A percentile compares a stretch with the other conserved stretches of the same genome.
These are phyloP conservation scores for Acyrthosiphon pisum DNA, from an alignment of 1,140 invertebrate species.

Conservation along the genomic window DNA sequence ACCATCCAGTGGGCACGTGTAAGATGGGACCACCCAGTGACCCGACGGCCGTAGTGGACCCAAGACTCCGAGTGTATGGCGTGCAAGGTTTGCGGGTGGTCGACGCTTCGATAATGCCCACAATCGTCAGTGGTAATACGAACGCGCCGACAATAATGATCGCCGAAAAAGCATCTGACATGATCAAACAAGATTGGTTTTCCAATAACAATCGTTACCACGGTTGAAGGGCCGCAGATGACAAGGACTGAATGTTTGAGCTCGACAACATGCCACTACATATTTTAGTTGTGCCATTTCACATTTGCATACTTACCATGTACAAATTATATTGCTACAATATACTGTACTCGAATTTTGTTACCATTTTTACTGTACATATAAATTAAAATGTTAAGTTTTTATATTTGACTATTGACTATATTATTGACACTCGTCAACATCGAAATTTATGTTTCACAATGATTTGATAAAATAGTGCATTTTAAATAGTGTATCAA, in stretches of 20 bases:
- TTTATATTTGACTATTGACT: background rate
- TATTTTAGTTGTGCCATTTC: slow-evolving; percentile 17
- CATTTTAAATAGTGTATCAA: background rate
- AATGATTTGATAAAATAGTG: background rate
- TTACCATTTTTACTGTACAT: slow-evolving; percentile 30
- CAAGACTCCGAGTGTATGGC: slow-evolving; percentile 78
- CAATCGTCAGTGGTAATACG: slow-evolving; percentile 80
- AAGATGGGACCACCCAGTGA: slow-evolving; percentile 85
- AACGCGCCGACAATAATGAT: slow-evolving; percentile 89
- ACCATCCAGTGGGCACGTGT: slow-evolving; percentile 80
- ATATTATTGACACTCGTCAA: background rate
- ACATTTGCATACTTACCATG: background rate
- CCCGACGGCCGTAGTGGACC: slow-evolving; percentile 80
- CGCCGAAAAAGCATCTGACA: slow-evolving; percentile 82
- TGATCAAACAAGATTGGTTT: slow-evolving; percentile 80
- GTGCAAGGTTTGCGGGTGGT: slow-evolving; percentile 80
- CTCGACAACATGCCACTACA: background rate
- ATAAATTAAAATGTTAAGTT: background rate
- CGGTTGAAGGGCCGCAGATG: background rate
- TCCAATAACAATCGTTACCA: slow-evolving; percentile 21
- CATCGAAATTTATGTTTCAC: too few species aligned
- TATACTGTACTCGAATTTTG: background rate
- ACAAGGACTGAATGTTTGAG: background rate
- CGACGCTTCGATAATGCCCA: slow-evolving; percentile 90
- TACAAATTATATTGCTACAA: background rate